Conservation (phyloP, 1,140 invertebrate genomes). For the Cotesia typhae region DNA sequence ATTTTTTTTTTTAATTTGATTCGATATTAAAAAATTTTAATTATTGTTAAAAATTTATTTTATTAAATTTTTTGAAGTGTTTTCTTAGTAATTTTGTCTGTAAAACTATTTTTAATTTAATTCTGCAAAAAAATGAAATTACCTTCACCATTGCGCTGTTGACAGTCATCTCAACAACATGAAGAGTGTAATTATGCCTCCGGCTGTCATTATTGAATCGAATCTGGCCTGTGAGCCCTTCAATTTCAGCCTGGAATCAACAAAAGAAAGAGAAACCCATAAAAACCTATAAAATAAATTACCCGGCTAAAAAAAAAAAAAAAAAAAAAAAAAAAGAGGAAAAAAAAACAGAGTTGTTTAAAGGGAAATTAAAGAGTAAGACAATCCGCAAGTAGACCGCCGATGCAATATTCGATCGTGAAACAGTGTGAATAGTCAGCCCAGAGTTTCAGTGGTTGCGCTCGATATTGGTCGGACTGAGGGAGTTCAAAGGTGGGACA, state of each 20-base stretch:
- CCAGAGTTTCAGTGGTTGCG: slow-evolving; percentile 23
- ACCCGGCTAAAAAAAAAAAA: slow-evolving; percentile 17
- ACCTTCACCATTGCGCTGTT: slow-evolving; percentile 87
- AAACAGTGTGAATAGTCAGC: background rate
- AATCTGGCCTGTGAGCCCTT: slow-evolving; percentile 90
- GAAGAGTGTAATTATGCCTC: slow-evolving; percentile 88
- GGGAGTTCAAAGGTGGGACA: slow-evolving; percentile 3
- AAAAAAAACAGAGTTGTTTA: slow-evolving; percentile 15
- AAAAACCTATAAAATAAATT: background rate
- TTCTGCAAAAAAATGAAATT: slow-evolving; percentile 45
- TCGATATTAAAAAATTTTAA: no score
- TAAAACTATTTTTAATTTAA: no score
- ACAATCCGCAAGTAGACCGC: slow-evolving; percentile 29
- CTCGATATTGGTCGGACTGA: slow-evolving; percentile 33
- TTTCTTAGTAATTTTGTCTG: no score
- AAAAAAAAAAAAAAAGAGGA: slow-evolving; percentile 8
- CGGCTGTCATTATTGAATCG: slow-evolving; percentile 87
- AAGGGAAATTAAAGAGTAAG: slow-evolving; percentile 25
- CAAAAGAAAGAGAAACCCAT: background rate
- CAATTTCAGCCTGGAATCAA: slow-evolving; percentile 81
- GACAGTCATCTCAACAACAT: slow-evolving; percentile 92
- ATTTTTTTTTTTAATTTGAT: no score
- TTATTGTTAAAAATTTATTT: no score
- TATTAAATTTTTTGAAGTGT: no score
- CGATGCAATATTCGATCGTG: slow-evolving; percentile 18